phyloP scores from a whole-genome alignment of 1,140 invertebrate species.

The Drosophila carrolli region DNA sequence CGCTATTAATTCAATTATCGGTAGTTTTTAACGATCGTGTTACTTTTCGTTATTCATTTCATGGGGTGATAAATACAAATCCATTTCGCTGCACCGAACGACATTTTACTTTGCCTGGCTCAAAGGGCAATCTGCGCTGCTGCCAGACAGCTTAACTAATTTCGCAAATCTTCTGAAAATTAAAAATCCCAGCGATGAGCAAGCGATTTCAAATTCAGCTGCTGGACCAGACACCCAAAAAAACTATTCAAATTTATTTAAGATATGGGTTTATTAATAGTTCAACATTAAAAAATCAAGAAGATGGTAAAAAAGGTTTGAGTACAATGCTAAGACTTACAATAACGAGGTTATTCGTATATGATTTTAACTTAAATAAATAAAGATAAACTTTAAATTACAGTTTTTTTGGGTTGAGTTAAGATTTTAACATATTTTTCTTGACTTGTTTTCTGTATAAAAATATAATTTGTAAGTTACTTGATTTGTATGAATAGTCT shows the following conservation, averaged over 20 bases:
- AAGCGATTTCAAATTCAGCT: constrained; percentile 2
- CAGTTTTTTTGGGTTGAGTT: no score
- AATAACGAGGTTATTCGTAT: no score
- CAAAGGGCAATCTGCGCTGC: constrained; percentile 61
- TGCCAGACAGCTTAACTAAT: constrained; percentile 74
- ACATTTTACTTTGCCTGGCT: constrained; percentile 50
- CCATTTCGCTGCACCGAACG: constrained; percentile 44
- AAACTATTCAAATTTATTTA: neutral
- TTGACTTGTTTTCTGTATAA: no score
- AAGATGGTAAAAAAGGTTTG: no score
- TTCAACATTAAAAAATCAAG: no score
- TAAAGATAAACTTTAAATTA: no score
- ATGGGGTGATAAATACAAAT: constrained; percentile 49
- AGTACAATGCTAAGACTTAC: no score
- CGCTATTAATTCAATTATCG: constrained; percentile 48
- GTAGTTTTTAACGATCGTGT: constrained; percentile 36
- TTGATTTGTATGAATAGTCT: no score
- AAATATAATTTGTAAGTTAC: no score
- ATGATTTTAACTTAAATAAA: no score
- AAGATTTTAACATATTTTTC: no score
- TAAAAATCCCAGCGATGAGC: constrained; percentile 23
- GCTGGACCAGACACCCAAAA: constrained; percentile 7
- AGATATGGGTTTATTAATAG: no score
- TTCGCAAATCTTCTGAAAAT: constrained; percentile 36
- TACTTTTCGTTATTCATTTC: constrained; percentile 23